These are phyloP conservation scores for Emydocephalus ijimae DNA, from an alignment of 2,113 vertebrate genomes.

Conservation along the genomic window DNA sequence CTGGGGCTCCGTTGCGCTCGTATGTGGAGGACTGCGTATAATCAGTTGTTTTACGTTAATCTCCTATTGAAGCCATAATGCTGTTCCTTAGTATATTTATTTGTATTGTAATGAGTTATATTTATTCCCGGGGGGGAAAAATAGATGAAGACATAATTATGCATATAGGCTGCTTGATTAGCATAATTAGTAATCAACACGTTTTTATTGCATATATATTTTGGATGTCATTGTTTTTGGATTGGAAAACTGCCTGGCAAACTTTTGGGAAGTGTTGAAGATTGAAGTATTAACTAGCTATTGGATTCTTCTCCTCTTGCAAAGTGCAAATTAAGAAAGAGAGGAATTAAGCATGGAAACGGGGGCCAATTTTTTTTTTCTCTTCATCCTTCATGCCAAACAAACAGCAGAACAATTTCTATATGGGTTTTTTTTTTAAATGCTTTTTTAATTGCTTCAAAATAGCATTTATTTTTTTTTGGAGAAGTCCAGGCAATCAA, in stretches of 20 bases:
- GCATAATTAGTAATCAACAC: not conserved
- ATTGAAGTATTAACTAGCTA: not conserved
- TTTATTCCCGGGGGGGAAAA: not conserved
- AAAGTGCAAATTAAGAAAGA: not conserved
- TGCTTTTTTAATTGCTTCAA: not conserved
- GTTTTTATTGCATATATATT: not conserved
- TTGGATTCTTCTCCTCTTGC: not conserved
- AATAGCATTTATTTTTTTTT: not conserved
- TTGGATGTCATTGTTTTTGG: not conserved
- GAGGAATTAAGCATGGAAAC: not conserved
- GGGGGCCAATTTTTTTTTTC: accelerated
- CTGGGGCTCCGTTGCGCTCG: not conserved
- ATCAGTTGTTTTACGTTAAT: not conserved
- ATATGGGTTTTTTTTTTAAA: not conserved
- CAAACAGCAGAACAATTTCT: not conserved
- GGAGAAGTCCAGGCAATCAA: not conserved
- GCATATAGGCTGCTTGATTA: not conserved
- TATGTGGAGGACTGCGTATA: no score
- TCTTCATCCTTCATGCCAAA: not conserved
- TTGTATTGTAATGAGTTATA: not conserved
- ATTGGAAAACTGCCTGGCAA: not conserved
- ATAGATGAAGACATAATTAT: not conserved
- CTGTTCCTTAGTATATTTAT: not conserved
- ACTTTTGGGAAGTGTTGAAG: not conserved
- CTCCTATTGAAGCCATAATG: not conserved